These are phyloP conservation scores for Dynastes maya DNA, from an alignment of 2,888 invertebrate genomes.

Conservation along the genomic window DNA sequence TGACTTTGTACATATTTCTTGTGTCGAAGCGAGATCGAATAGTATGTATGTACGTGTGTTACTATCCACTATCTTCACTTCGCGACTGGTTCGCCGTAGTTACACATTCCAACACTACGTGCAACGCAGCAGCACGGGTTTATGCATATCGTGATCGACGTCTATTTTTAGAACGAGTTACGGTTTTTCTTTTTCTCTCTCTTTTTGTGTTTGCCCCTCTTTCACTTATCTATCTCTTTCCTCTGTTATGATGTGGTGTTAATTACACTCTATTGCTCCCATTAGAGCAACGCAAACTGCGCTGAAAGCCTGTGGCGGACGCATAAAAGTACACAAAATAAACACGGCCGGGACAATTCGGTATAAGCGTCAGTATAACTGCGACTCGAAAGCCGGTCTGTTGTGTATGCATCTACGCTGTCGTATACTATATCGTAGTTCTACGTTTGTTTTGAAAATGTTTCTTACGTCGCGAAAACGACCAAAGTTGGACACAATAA, in stretches of 20 bases:
- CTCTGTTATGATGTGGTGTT: constrained; percentile 1
- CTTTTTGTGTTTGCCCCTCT: constrained; percentile 56
- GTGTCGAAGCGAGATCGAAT: not conserved
- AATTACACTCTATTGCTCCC: constrained; percentile 7
- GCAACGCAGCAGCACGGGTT: constrained; percentile 54
- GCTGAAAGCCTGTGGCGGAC: no score
- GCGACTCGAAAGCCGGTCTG: no score
- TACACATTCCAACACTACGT: constrained; percentile 54
- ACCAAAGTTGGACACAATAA: no score
- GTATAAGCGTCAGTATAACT: no score
- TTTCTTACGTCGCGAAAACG: no score
- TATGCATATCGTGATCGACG: constrained; percentile 52
- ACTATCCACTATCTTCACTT: not conserved
- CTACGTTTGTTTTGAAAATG: no score
- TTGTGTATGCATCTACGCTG: no score
- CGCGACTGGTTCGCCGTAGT: constrained; percentile 18
- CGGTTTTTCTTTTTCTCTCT: constrained; percentile 60
- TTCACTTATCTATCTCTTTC: constrained; percentile 16
- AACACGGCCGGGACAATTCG: no score
- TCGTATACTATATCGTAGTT: no score
- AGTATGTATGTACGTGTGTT: not conserved
- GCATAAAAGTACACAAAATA: no score
- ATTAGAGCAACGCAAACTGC: no score
- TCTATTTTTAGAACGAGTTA: constrained; percentile 66
- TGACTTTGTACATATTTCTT: not conserved